phyloP scores from a whole-genome alignment of 2,888 invertebrate species.

The Ceriagrion tenellum region DNA sequence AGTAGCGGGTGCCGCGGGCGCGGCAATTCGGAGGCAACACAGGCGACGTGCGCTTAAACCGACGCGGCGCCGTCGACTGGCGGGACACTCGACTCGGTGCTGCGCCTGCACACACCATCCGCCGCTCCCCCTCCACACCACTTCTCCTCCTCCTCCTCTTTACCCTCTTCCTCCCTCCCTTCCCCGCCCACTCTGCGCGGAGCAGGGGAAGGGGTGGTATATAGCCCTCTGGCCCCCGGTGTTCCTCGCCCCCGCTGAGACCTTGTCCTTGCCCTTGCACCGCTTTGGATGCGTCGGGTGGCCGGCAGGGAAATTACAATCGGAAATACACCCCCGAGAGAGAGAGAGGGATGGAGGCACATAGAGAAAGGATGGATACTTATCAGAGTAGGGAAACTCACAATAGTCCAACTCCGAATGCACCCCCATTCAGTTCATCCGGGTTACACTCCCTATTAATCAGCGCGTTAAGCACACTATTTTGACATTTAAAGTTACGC shows the following conservation, averaged over 20 bases:
- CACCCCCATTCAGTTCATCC: not conserved
- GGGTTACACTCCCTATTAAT: not conserved
- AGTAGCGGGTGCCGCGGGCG: too few relatives aligned
- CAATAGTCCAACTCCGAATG: not conserved
- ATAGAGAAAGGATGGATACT: too few relatives aligned
- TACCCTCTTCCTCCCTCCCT: not conserved
- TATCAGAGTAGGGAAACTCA: not conserved
- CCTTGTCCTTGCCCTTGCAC: constrained; percentile 16
- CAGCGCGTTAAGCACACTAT: not conserved
- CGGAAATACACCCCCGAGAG: not conserved
- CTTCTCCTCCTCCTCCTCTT: not conserved
- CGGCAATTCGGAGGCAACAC: not conserved
- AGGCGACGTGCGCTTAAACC: not conserved
- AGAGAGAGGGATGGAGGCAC: too few relatives aligned
- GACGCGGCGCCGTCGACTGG: constrained; percentile 1
- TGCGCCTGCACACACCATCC: not conserved
- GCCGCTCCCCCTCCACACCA: not conserved
- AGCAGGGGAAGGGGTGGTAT: too few relatives aligned
- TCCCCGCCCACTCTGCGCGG: not conserved
- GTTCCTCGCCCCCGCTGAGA: too few relatives aligned
- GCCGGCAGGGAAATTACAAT: not conserved
- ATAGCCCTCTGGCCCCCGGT: too few relatives aligned
- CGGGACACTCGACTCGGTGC: too few relatives aligned
- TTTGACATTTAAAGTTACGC: not conserved
- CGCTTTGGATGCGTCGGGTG: not conserved